phyloP scores from a whole-genome alignment of 2,888 invertebrate genomes.

The Clanis bilineata region DNA sequence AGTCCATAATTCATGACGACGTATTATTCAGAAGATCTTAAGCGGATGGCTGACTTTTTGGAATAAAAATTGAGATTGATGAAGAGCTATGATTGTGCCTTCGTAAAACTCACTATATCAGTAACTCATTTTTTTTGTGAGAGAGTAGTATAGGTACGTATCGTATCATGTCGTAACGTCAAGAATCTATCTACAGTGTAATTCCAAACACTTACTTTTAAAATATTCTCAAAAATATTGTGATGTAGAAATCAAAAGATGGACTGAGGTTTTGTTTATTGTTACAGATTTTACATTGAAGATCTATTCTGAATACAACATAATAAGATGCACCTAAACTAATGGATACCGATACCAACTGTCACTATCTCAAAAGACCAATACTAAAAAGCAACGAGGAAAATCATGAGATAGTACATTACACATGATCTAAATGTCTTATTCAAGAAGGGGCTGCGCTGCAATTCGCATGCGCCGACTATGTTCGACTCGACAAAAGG shows the following conservation, averaged over 20 bases:
- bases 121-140: too few species aligned
- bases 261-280: background rate
- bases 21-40: too few species aligned
- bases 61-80: too few species aligned
- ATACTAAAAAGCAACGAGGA: slow-evolving; percentile 25
- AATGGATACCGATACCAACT: background rate
- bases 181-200: too few species aligned
- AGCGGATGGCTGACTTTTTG: too few species aligned
- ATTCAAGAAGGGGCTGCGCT: slow-evolving; percentile 71
- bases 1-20: too few species aligned
- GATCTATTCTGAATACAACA: background rate
- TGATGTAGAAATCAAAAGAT: background rate
- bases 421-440: slow-evolving; percentile 77
- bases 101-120: too few species aligned
- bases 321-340: background rate
- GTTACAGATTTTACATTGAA: background rate
- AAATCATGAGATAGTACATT: slow-evolving; percentile 69
- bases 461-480: slow-evolving; percentile 73
- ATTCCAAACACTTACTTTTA: too few species aligned
- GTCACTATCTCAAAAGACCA: background rate
- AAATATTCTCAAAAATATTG: too few species aligned
- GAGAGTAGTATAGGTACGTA: too few species aligned
- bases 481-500: slow-evolving; percentile 86
- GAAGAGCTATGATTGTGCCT: too few species aligned
- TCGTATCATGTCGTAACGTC: too few species aligned